A percentile compares a stretch with the other conserved stretches of the same genome.
phyloP scores from a whole-genome alignment of 1,140 invertebrate species.

The Papilio polytes region DNA sequence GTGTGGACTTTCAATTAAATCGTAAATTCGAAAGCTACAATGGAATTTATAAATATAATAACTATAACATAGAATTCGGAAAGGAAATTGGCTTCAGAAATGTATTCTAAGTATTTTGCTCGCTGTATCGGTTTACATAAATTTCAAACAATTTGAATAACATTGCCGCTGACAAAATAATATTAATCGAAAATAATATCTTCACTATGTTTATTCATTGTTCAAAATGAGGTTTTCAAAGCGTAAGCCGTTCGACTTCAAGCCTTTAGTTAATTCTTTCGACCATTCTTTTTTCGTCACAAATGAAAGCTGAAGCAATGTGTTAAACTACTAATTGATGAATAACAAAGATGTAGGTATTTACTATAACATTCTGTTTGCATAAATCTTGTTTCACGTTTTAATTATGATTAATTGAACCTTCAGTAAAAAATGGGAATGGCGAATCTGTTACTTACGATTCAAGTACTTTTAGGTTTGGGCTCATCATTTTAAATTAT shows the following conservation, averaged over 20 bases:
- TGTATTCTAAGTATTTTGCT: constrained; percentile 3
- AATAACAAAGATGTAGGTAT: not conserved
- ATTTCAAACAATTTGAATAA: constrained; percentile 4
- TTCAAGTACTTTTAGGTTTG: too few relatives aligned
- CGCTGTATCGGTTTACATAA: constrained; percentile 1
- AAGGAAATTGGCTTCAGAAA: constrained; percentile 9
- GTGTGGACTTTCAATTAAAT: not conserved
- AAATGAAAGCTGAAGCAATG: not conserved
- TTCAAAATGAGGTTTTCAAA: not conserved
- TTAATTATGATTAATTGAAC: not conserved
- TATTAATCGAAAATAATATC: not conserved
- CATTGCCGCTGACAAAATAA: not conserved
- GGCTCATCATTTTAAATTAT: too few relatives aligned
- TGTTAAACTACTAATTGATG: not conserved
- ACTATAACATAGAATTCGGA: not conserved
- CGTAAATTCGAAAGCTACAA: not conserved
- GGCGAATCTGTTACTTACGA: too few relatives aligned
- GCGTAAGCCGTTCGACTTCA: too few relatives aligned
- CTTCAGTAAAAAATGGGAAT: not conserved
- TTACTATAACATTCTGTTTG: not conserved
- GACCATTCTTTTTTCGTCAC: not conserved
- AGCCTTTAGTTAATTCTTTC: not conserved
- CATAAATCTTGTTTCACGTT: not conserved
- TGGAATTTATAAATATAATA: constrained; percentile 4
- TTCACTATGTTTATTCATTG: not conserved